A percentile compares a stretch with the other conserved stretches of the same genome.
phyloP scores from a whole-genome alignment of 2,797 vertebrate species.

The Dermochelys coriacea region DNA sequence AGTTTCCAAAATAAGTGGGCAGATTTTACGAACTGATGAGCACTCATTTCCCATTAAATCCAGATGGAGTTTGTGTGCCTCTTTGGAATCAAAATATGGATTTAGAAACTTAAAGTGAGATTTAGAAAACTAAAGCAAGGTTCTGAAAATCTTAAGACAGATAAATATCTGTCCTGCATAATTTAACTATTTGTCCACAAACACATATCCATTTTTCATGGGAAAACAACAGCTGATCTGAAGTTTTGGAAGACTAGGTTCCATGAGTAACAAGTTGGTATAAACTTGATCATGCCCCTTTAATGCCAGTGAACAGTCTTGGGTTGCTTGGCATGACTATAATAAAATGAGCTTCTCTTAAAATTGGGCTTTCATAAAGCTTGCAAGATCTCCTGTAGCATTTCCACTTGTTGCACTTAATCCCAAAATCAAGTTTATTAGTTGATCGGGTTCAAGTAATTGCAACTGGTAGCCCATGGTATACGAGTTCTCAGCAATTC shows the following conservation, averaged over 20 bases:
- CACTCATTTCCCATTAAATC: constrained; percentile 27
- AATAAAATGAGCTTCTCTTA: background rate
- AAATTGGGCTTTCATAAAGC: background rate
- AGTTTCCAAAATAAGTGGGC: background rate
- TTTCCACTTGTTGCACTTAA: background rate
- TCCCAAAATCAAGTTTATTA: background rate
- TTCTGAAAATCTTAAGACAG: background rate
- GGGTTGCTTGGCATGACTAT: background rate
- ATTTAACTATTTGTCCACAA: background rate
- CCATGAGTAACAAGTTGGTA: background rate
- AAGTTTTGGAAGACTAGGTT: background rate
- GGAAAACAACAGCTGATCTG: background rate
- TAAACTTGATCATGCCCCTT: background rate
- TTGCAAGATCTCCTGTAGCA: constrained; percentile 2
- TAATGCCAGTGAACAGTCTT: fast-evolving
- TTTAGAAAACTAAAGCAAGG: background rate
- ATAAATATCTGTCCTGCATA: background rate
- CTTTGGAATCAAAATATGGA: background rate
- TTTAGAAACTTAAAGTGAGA: background rate
- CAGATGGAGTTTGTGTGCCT: background rate
- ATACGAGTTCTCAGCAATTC: constrained; percentile 3
- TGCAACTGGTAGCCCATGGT: background rate
- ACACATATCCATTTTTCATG: background rate
- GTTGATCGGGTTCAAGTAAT: background rate
- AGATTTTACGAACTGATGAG: background rate